Evolutionary conservation across 2,113 vertebrate species (phyloP).

Genomic region (Gorsachius goisagi): DNA sequence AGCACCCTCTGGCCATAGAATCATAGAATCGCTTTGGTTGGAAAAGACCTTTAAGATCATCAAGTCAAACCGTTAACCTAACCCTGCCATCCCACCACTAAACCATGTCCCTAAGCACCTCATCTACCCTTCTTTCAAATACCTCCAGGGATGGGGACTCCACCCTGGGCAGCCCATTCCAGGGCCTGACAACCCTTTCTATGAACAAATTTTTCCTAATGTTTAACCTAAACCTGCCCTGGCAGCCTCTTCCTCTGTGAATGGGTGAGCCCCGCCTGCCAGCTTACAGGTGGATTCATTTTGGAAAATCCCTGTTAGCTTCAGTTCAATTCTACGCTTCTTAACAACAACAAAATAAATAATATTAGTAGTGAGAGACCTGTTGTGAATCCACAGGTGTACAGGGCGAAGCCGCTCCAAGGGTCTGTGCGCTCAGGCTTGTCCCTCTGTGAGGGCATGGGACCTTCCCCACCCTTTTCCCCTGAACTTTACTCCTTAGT

Average conservation of each 20-base stretch:
- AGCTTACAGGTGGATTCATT: neutral
- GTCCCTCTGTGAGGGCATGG: neutral
- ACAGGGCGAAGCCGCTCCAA: fast-evolving
- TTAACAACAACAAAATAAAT: neutral
- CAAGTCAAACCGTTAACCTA: no score
- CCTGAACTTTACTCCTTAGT: neutral
- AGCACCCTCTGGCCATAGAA: neutral
- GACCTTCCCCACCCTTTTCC: neutral
- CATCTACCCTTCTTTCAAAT: no score
- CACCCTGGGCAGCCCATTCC: no score
- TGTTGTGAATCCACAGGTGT: neutral
- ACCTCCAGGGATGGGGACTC: no score
- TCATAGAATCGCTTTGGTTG: no score
- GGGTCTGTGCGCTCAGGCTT: fast-evolving
- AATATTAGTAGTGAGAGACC: neutral
- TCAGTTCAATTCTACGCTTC: neutral
- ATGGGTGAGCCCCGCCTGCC: fast-evolving
- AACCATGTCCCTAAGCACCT: no score
- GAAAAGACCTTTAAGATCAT: no score
- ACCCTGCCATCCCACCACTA: no score
- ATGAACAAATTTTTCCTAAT: no score
- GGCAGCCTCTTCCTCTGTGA: neutral
- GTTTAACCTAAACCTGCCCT: no score
- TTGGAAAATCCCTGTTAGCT: neutral
- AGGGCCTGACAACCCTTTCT: no score